These are phyloP conservation scores for Proales similis DNA, from an alignment of 1,140 invertebrate genomes.

Conservation along the genomic window DNA sequence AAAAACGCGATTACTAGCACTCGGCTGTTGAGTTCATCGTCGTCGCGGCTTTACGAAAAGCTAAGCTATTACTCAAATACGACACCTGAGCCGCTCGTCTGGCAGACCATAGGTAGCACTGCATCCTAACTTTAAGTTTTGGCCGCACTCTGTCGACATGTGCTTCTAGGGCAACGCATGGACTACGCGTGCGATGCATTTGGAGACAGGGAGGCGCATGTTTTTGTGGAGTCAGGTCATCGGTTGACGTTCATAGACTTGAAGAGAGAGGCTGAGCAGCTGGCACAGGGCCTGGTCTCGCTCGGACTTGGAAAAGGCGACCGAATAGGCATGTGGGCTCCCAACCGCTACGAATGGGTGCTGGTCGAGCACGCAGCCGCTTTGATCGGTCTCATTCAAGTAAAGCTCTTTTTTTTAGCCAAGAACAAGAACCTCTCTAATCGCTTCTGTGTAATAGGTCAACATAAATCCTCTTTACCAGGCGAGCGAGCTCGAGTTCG, in stretches of 20 bases:
- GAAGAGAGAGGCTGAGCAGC: constrained; percentile 60
- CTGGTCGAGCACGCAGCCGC: constrained; percentile 67
- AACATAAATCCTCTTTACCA: constrained; percentile 77
- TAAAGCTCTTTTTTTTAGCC: constrained; percentile 49
- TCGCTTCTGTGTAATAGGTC: too few relatives aligned
- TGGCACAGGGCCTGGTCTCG: constrained; percentile 70
- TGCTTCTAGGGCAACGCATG: constrained; percentile 45
- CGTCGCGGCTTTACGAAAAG: too few relatives aligned
- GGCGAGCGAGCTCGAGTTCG: constrained; percentile 67
- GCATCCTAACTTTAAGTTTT: too few relatives aligned
- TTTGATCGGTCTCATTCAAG: constrained; percentile 71
- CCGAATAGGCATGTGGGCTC: constrained; percentile 75
- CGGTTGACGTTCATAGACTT: constrained; percentile 14
- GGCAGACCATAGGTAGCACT: too few relatives aligned
- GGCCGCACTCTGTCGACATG: too few relatives aligned
- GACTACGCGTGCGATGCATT: constrained; percentile 41
- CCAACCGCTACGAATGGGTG: constrained; percentile 76
- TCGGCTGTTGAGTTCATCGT: too few relatives aligned
- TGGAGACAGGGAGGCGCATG: constrained; percentile 44
- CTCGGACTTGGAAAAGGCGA: constrained; percentile 73
- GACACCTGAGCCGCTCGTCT: too few relatives aligned
- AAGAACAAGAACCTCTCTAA: too few relatives aligned
- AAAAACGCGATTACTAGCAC: too few relatives aligned
- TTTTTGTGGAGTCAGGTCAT: constrained; percentile 42
- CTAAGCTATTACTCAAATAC: too few relatives aligned